These are phyloP conservation scores for Atta cephalotes DNA, from an alignment of 1,140 invertebrate genomes.

Conservation along the genomic window DNA sequence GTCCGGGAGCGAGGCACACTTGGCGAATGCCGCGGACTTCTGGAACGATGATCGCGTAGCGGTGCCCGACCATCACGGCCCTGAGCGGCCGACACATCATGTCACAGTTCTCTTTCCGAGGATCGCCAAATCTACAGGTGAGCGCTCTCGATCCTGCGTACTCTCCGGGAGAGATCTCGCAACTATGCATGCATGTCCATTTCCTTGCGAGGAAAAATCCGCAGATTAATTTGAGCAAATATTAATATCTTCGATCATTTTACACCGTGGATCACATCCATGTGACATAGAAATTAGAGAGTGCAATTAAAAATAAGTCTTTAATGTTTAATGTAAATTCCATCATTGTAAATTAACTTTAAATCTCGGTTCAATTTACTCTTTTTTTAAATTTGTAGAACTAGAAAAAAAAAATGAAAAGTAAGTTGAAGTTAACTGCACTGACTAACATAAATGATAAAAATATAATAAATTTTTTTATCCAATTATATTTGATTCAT, in stretches of 20 bases:
- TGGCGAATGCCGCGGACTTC: conserved; percentile 58
- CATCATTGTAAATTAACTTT: too few relatives aligned
- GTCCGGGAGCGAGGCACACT: neutral
- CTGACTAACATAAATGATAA: neutral
- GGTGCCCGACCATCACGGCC: conserved; percentile 84
- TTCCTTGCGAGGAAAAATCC: neutral
- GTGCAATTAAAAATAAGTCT: neutral
- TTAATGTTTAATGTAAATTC: too few relatives aligned
- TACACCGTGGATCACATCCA: conserved; percentile 6
- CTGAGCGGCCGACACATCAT: conserved; percentile 88
- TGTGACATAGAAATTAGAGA: neutral
- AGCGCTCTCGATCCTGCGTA: conserved; percentile 66
- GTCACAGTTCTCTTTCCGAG: conserved; percentile 90
- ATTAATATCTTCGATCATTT: conserved; percentile 11
- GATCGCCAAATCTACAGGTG: conserved; percentile 90
- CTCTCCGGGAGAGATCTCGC: neutral
- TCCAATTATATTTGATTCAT: too few relatives aligned
- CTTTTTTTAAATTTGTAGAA: too few relatives aligned
- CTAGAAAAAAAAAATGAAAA: too few relatives aligned
- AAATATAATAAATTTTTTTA: neutral
- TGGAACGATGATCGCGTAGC: conserved; percentile 85
- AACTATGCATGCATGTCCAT: neutral
- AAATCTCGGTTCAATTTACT: too few relatives aligned
- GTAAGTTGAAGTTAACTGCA: too few relatives aligned
- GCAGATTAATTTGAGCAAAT: conserved; percentile 48